Evolutionary conservation across 2,113 vertebrate species (phyloP), one percentile per base, ranked within the genome.

Genomic region (Catagonus wagneri): DNA sequence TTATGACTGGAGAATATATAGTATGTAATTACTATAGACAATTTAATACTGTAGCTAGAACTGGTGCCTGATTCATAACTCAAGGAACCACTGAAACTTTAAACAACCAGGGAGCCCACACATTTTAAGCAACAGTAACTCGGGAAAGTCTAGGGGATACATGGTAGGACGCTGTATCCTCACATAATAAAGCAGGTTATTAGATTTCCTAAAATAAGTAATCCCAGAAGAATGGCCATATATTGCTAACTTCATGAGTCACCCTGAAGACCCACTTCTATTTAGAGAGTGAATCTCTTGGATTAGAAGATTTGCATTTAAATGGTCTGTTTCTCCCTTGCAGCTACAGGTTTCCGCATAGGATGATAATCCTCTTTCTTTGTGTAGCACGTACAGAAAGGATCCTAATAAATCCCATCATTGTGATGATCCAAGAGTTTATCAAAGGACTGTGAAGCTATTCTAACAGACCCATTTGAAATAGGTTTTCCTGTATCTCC

Each of bases 241-340:
- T 93, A 86, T 94, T 97, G 74, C 63, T 93, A 95, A 95, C 92
- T 97, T 94, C 95, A 87, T 83, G 78, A 96, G 65, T 96, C 94
- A 97, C 95, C 78, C 76, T 76, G 87, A 96, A 97, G 88, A 93
- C 39, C 88, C 87, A 89, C 84, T 97, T 94, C 68, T 97, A 86
- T 97, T 96, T 95, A 95, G 90, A 96, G 52, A 86, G 32, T 86
- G 84, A 97, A 97, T 96, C 92, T 90, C 74, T 50, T 72, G 92
- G 92, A 97, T 98, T 98, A 96, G 84, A 89, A 96, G 96, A 97
- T 98, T 97, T 97, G 95, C 97, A 98, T 97, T 96, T 97, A 97
- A 97, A 98, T 98, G 92, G 61, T 74, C 92, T 89, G 44, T 92
- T 89, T 69, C 39, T 20, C 36, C 32, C 66, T 90, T 63, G 27